Conservation (phyloP, 2,797 vertebrate species). For the Myotis vivesi region DNA sequence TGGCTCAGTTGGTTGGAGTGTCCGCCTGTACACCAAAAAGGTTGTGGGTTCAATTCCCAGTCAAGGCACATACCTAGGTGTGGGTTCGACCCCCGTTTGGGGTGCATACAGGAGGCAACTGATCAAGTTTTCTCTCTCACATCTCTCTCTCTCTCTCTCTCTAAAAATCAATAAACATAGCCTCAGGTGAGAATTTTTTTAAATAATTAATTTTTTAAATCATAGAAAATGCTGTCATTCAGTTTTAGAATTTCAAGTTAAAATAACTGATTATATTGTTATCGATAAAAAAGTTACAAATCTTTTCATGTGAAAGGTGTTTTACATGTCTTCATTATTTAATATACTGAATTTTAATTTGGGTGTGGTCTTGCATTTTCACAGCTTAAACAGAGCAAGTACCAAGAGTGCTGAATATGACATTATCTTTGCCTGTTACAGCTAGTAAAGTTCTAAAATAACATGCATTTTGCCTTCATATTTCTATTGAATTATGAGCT, state of each 20-base stretch:
- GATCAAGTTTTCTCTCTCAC: neutral
- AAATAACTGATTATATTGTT: conserved; percentile 7
- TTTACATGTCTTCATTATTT: conserved; percentile 14
- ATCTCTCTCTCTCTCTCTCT: neutral
- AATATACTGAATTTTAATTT: neutral
- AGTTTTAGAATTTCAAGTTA: neutral
- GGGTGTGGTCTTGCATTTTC: neutral
- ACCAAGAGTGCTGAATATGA: neutral
- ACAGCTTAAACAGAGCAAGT: neutral
- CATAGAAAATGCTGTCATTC: neutral
- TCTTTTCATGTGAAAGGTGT: neutral
- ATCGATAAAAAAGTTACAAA: neutral
- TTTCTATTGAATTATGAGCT: neutral
- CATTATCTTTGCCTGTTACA: neutral
- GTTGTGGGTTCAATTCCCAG: neutral
- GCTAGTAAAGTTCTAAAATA: neutral
- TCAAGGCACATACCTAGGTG: neutral
- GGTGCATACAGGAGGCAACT: neutral
- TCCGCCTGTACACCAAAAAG: neutral
- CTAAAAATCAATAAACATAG: neutral
- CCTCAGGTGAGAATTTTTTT: neutral
- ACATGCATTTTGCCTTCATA: neutral
- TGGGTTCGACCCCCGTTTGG: neutral
- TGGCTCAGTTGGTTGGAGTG: neutral
- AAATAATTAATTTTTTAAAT: neutral